Evolutionary conservation across 2,113 vertebrate species (phyloP).

Genomic region (Spermophilus dauricus): DNA sequence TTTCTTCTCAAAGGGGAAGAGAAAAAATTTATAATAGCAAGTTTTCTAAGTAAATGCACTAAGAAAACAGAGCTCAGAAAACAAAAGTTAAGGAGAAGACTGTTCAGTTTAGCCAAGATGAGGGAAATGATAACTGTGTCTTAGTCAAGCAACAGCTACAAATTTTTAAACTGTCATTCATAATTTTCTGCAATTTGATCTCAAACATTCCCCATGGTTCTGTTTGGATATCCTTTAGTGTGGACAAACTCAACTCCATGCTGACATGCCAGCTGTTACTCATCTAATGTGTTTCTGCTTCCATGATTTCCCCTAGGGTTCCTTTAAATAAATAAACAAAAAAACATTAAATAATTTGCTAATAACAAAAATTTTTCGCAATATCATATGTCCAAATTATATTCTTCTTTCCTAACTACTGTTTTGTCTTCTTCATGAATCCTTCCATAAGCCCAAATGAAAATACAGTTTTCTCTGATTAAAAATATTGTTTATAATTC

Average conservation of each 20-base stretch:
- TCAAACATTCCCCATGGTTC: neutral
- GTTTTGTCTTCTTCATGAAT: neutral
- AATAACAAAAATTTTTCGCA: neutral
- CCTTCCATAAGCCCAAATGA: neutral
- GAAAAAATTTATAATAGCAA: neutral
- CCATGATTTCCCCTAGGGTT: neutral
- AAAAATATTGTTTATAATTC: neutral
- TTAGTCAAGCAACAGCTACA: neutral
- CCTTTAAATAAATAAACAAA: neutral
- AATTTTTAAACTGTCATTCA: neutral
- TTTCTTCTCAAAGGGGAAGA: neutral
- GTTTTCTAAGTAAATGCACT: neutral
- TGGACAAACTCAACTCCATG: neutral
- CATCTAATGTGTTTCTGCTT: neutral
- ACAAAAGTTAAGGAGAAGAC: neutral
- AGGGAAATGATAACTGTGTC: neutral
- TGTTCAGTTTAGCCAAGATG: neutral
- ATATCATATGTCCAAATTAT: neutral
- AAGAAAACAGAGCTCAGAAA: neutral
- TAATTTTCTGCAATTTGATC: neutral
- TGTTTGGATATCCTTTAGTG: neutral
- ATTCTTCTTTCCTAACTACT: neutral
- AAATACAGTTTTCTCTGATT: neutral
- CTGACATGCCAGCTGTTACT: neutral
- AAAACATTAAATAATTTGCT: neutral